A percentile compares a stretch with the other conserved stretches of the same genome.
These are phyloP conservation scores for Conomelus anceps DNA, from an alignment of 2,888 invertebrate species.

Conservation along the genomic window DNA sequence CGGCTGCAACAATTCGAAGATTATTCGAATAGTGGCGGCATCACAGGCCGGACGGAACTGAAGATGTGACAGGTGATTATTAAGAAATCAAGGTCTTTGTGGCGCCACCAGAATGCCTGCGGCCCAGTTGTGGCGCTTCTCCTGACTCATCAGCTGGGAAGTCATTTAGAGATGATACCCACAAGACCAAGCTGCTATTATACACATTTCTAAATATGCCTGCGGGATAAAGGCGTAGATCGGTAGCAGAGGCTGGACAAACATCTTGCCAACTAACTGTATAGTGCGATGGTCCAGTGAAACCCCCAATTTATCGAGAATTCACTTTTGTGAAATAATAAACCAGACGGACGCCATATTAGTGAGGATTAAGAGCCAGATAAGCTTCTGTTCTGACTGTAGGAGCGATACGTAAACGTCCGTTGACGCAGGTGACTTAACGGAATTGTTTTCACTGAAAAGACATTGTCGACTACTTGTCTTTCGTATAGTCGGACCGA, in stretches of 20 bases:
- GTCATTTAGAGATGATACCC: background rate
- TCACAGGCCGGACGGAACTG: background rate
- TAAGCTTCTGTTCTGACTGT: no score
- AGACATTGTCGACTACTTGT: no score
- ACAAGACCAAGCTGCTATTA: background rate
- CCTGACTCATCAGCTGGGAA: background rate
- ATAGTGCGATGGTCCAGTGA: background rate
- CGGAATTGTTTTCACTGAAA: no score
- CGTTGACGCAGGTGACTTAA: no score
- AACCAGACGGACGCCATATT: background rate
- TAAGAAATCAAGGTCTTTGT: background rate
- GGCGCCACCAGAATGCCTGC: background rate
- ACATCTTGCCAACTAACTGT: background rate
- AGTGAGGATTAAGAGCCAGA: background rate
- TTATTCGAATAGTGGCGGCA: background rate
- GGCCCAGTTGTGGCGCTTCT: background rate
- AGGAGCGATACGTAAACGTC: no score
- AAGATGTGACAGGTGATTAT: background rate
- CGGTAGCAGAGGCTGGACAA: background rate
- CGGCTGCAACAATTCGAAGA: background rate
- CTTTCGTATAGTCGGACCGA: no score
- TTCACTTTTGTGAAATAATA: background rate
- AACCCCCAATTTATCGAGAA: background rate
- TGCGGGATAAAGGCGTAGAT: background rate
- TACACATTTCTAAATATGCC: background rate